These are phyloP conservation scores for Acipenser ruthenus DNA, from an alignment of 2,797 vertebrate genomes.

Conservation along the genomic window DNA sequence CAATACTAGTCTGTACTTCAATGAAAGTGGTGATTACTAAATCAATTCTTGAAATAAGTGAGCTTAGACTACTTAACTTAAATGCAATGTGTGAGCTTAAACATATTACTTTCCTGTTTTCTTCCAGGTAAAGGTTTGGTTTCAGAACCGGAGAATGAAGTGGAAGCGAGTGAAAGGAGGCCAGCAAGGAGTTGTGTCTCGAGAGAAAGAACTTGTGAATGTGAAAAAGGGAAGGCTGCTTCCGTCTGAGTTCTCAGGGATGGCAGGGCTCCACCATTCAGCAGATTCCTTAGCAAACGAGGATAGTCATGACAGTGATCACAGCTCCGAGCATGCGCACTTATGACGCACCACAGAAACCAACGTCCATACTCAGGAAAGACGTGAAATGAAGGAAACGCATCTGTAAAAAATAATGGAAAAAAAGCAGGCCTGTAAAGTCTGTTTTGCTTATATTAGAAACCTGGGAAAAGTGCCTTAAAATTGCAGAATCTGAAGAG, in stretches of 20 bases:
- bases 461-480: conserved; percentile 39
- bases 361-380: conserved; percentile 71
- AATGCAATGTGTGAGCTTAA: not conserved
- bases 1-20: too few species aligned
- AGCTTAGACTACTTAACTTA: too few species aligned
- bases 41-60: too few species aligned
- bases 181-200: conserved; percentile 88
- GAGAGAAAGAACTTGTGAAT: conserved; percentile 95
- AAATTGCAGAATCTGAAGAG: conserved; percentile 42
- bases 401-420: not conserved
- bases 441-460: conserved; percentile 3
- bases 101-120: not conserved
- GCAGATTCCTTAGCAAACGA: conserved; percentile 91
- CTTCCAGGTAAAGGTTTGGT: conserved; percentile 93
- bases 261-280: conserved; percentile 81
- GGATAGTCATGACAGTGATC: conserved; percentile 94
- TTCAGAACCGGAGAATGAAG: conserved; percentile 97
- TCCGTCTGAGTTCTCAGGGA: conserved; percentile 90
- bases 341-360: conserved; percentile 71
- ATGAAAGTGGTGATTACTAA: too few species aligned
- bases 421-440: conserved; percentile 12
- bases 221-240: conserved; percentile 95
- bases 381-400: conserved; percentile 14
- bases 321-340: conserved; percentile 92
- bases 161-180: conserved; percentile 98